A percentile compares a stretch with the other conserved stretches of the same genome.
Evolutionary conservation across 2,888 invertebrate genomes (phyloP).

Genomic region (Trachelus tabidus): DNA sequence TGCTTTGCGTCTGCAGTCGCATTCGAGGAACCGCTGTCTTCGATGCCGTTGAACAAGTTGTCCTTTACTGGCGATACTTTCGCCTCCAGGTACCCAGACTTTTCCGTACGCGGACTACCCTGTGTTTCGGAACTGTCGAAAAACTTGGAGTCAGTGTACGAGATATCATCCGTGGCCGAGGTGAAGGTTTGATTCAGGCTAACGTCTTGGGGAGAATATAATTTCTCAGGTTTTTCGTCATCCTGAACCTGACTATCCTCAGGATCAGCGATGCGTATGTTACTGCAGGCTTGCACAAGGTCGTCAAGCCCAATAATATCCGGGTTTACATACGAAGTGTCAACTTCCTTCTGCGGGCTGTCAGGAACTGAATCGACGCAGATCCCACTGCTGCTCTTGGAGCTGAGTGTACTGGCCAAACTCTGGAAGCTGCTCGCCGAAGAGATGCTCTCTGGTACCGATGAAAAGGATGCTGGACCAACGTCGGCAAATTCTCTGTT

Average conservation of each 20-base stretch:
- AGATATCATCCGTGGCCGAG: conserved; percentile 45
- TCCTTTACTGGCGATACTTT: not conserved
- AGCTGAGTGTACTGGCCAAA: conserved; percentile 47
- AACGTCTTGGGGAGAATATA: conserved; percentile 29
- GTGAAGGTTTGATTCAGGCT: conserved; percentile 52
- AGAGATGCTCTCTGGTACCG: conserved; percentile 44
- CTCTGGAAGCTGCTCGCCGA: conserved; percentile 59
- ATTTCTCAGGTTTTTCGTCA: not conserved
- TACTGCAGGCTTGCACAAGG: conserved; percentile 51
- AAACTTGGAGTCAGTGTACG: not conserved
- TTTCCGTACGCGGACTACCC: not conserved
- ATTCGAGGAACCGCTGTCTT: not conserved
- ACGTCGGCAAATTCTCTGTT: conserved; percentile 55
- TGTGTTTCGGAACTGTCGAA: not conserved
- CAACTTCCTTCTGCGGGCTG: conserved; percentile 35
- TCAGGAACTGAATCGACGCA: conserved; percentile 36
- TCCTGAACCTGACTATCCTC: not conserved
- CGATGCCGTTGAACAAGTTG: not conserved
- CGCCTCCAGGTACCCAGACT: not conserved
- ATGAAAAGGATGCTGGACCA: conserved; percentile 15
- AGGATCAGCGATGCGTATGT: conserved; percentile 34
- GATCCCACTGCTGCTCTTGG: conserved; percentile 51
- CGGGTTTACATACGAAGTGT: conserved; percentile 42
- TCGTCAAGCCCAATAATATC: conserved; percentile 53
- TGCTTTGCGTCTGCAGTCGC: not conserved